Base-by-base conservation (phyloP, 2,113 vertebrate species). In the Gopherus flavomarginatus region DNA sequence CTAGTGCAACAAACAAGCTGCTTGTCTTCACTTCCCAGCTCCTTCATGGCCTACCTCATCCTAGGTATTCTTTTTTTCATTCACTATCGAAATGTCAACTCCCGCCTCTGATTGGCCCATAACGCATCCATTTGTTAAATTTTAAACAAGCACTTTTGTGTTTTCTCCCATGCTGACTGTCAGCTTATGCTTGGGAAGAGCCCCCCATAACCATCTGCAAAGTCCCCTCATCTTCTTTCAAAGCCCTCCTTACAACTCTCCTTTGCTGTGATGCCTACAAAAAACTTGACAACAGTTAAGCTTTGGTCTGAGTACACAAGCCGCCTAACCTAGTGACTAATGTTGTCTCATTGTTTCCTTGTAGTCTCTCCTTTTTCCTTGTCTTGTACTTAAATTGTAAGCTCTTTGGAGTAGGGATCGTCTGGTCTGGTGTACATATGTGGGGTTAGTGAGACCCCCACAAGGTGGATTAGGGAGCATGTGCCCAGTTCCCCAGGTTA, bases 251-350 rank as follows among this genome's bases (percentile, higher is more conserved):
- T 65, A 17, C 13, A 65, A 65, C 14, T 65, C 31, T 65, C 62
- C 31, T 35, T 77, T 78, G 27, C 42, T 92, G 5, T 83, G 88
- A 35, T 2, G 4, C 4, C 5, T 50, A 0, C 59, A 52, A 84
- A 87, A 95, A 42, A n/a, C 0, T 0, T 56, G 1, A 16, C 86
- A 54, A 83, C 0, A 0, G 8, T 22, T 69, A 47, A 8, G 4
- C 6, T 52, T 24, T 26, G 22, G 56, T 26, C 24, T 57, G 24
- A 57, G 9, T 26, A 57, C 24, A 26, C 56, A 57, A 57, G 56
- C 56, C 1, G 5, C 31, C 62, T 65, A 31, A 16, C 62, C 29
- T 65, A 65, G 13, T 16, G 35, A 17, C 29, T 14, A 35, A 31
- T 8, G 14, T 17, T 35, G 27, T 26, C 7, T 31, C 6, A 35